phyloP scores from a whole-genome alignment of 2,113 vertebrate species.

The Ranitomeya variabilis region DNA sequence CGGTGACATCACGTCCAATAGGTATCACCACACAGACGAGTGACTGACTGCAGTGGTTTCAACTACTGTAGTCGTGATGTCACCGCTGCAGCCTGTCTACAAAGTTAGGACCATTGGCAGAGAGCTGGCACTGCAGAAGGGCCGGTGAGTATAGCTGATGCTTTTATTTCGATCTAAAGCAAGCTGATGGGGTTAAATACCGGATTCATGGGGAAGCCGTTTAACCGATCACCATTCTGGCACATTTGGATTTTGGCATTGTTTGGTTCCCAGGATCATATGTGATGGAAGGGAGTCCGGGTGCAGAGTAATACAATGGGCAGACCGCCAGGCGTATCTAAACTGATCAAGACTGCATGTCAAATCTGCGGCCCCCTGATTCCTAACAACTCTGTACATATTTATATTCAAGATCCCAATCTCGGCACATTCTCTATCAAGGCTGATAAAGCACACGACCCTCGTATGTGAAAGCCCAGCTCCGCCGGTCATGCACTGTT shows the following conservation, averaged over 20 bases:
- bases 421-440: conserved; percentile 23
- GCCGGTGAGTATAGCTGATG: too few species aligned
- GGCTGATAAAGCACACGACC: conserved; percentile 17
- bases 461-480: conserved; percentile 55
- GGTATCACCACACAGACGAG: too few species aligned
- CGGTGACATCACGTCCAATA: too few species aligned
- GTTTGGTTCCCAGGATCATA: conserved; percentile 22
- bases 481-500: conserved; percentile 69
- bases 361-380: not conserved
- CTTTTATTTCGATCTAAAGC: too few species aligned
- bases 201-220: not conserved
- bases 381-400: conserved; percentile 26
- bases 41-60: too few species aligned
- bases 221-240: conserved; percentile 26
- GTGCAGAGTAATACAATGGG: not conserved
- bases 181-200: too few species aligned
- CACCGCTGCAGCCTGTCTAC: too few species aligned
- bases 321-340: conserved; percentile 11
- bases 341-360: conserved; percentile 33
- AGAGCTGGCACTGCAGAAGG: too few species aligned
- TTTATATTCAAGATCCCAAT: conserved; percentile 43
- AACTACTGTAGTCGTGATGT: too few species aligned
- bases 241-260: conserved; percentile 16
- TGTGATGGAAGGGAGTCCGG: not conserved
- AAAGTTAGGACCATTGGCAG: too few species aligned